Evolutionary conservation across 2,888 invertebrate genomes (phyloP).

Genomic region (Oasisia sp.): DNA sequence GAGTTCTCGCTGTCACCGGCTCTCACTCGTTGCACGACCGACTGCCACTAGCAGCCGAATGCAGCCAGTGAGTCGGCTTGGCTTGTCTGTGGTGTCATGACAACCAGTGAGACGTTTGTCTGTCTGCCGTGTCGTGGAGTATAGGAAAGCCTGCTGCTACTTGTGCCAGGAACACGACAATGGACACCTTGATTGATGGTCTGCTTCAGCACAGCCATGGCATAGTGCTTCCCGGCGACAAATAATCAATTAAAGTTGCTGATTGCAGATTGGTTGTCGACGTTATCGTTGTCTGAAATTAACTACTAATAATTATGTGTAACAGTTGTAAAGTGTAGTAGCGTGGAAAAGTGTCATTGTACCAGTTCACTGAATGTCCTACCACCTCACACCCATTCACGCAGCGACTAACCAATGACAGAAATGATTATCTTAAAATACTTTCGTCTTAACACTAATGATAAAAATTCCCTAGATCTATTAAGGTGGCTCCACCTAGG

Average conservation of each 20-base stretch:
- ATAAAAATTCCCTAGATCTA: no score
- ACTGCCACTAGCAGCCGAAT: neutral
- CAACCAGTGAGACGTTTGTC: no score
- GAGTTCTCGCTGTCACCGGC: neutral
- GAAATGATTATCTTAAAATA: no score
- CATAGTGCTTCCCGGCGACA: slow-evolving; percentile 11
- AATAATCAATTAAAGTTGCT: slow-evolving; percentile 1
- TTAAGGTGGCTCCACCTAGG: no score
- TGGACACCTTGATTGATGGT: neutral
- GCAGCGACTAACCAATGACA: no score
- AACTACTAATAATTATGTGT: neutral
- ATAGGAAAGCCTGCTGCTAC: neutral
- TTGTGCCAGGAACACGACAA: neutral
- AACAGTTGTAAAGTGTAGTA: neutral
- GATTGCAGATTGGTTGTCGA: neutral
- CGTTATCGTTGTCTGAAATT: neutral
- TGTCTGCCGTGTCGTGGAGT: neutral
- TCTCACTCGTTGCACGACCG: neutral
- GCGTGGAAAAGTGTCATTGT: neutral
- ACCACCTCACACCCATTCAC: no score
- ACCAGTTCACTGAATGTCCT: no score
- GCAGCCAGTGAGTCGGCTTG: neutral
- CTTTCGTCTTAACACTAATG: no score
- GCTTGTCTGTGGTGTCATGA: neutral
- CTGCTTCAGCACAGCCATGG: slow-evolving; percentile 3